A percentile compares a stretch with the other conserved stretches of the same genome.
Conservation (phyloP, 2,888 invertebrate species). For the Phaedon cochleariae region DNA sequence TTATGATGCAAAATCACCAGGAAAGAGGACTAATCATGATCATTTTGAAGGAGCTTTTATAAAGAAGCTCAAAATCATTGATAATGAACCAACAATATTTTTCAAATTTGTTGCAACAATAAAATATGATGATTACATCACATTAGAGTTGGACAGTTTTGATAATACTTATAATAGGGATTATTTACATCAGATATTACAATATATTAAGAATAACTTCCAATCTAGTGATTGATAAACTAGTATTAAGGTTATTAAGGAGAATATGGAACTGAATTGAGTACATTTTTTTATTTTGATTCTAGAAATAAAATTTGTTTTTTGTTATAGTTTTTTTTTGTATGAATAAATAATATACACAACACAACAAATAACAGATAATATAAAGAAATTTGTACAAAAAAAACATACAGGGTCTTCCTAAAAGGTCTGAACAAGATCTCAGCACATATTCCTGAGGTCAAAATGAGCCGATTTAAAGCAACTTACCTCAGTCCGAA, state of each 20-base stretch:
- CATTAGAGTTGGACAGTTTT: constrained; percentile 69
- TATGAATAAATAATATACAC: no score
- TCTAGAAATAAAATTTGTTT: not conserved
- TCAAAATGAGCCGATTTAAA: no score
- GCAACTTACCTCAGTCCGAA: no score
- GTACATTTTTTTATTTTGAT: not conserved
- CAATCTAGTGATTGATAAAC: constrained; percentile 52
- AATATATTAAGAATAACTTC: constrained; percentile 78
- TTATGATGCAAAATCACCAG: constrained; percentile 34
- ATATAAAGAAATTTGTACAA: no score
- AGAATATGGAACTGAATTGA: no score
- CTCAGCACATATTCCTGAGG: no score
- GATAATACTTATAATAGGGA: constrained; percentile 71
- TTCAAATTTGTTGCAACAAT: constrained; percentile 56
- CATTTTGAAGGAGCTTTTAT: constrained; percentile 48
- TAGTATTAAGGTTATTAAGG: no score
- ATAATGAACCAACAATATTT: constrained; percentile 44
- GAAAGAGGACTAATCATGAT: constrained; percentile 51
- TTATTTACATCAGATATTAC: constrained; percentile 76
- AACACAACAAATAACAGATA: no score
- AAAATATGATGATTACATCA: constrained; percentile 60
- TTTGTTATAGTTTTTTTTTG: no score
- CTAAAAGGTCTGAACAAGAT: no score
- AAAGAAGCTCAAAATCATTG: constrained; percentile 52
- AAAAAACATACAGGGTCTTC: no score